Evolutionary conservation across 2,113 vertebrate species (phyloP), one percentile per base, ranked within the genome.

Genomic region (Turnix velox): DNA sequence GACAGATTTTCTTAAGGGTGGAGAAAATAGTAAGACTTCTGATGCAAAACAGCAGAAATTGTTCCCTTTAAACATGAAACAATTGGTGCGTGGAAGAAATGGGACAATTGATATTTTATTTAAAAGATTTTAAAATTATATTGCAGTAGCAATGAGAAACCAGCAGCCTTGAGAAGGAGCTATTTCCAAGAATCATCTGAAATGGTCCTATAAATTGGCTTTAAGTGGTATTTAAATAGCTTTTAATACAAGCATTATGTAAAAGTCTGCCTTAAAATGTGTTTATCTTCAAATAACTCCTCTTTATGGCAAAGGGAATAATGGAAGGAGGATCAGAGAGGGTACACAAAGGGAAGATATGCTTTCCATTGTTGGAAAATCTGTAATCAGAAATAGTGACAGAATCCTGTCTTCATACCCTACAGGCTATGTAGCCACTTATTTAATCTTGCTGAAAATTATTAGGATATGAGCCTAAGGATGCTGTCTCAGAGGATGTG

Each of bases 401-500:
- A 61, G 58, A 77, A 73, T 37, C 33, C 49, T 49, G 37, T 39
- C 62, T 65, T 54, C 31, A 55, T 25, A 54, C 15, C 12, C 25
- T 57, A 45, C 39, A 77, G 65, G 45, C 28, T 65, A 25, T 14
- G 18, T 40, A 25, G 51, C 58, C 51, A 35, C 33, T 66, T 77
- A 28, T 18, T 83, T 45, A 28, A 48, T 58, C 22, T 46, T 68
- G 51, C 61, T 63, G 25, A 52, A 39, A 43, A 40, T 71, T n/a
- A 15, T 42, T 57, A 72, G 27, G 61, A 67, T 37, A 35, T 15
- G 27, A 74, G 14, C 25, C 61, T 67, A 30, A 49, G 31, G 39
- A 35, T 58, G 59, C 20, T 0, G 0, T 25, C 14, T 27, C 33
- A 28, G 28, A 66, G 25, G 23, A 54, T 8, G 17, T 0, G 0